Evolutionary conservation across 2,888 invertebrate genomes (phyloP).

Genomic region (Prosopocoilus inquinatus): DNA sequence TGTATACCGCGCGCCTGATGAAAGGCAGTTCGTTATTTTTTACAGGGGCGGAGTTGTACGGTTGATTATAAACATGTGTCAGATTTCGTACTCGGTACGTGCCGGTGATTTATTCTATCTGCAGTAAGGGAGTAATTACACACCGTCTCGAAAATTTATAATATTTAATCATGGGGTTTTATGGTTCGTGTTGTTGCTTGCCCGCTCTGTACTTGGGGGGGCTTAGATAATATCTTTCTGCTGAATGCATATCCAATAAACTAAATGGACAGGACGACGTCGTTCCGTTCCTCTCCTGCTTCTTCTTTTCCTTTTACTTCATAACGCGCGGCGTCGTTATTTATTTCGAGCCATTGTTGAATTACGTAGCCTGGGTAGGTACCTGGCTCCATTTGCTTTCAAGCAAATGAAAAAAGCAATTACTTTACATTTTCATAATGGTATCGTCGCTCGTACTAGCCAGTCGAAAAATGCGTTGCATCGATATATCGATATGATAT

Average conservation of each 20-base stretch:
- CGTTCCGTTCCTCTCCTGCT: slow-evolving; percentile 26
- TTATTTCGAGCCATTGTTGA: slow-evolving; percentile 30
- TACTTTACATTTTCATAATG: slow-evolving; percentile 31
- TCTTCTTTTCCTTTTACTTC: slow-evolving; percentile 20
- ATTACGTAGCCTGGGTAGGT: slow-evolving; percentile 26
- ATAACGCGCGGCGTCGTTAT: slow-evolving; percentile 7
- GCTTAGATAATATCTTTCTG: slow-evolving; percentile 22
- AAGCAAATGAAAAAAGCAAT: slow-evolving; percentile 38
- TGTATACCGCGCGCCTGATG: slow-evolving; percentile 42
- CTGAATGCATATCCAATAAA: slow-evolving; percentile 37
- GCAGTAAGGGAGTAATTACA: slow-evolving; percentile 39
- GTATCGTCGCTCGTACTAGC: too few species aligned
- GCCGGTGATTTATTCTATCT: slow-evolving; percentile 40
- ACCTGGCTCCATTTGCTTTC: slow-evolving; percentile 31
- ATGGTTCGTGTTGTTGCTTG: slow-evolving; percentile 18
- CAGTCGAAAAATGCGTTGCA: too few species aligned
- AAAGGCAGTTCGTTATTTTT: slow-evolving; percentile 45
- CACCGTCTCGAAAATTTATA: slow-evolving; percentile 41
- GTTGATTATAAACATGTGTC: slow-evolving; percentile 42
- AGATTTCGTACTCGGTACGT: slow-evolving; percentile 26
- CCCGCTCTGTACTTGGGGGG: slow-evolving; percentile 14
- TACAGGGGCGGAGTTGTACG: slow-evolving; percentile 36
- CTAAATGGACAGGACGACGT: slow-evolving; percentile 36
- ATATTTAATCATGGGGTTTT: slow-evolving; percentile 26
- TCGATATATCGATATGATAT: too few species aligned